These are phyloP conservation scores for Proctacanthus coquilletti DNA, from an alignment of 1,140 invertebrate genomes.

Conservation along the genomic window DNA sequence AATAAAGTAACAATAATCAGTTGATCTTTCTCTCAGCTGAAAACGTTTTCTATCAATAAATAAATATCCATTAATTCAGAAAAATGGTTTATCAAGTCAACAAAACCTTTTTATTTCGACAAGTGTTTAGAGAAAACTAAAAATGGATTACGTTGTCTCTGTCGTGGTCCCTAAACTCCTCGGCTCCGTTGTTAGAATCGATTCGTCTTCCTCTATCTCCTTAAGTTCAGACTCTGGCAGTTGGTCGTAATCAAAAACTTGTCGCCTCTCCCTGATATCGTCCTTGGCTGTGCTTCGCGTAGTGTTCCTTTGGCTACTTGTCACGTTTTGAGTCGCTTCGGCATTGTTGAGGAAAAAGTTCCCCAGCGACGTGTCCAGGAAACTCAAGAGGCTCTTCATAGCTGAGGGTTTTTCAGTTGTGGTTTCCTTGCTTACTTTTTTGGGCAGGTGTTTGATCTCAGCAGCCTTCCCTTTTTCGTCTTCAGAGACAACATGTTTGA, in stretches of 20 bases:
- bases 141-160: too few relatives aligned
- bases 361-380: slow-evolving; percentile 19
- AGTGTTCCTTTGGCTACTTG: slow-evolving; percentile 13
- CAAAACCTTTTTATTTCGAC: too few relatives aligned
- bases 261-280: slow-evolving; percentile 9
- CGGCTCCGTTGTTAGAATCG: too few relatives aligned
- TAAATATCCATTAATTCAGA: too few relatives aligned
- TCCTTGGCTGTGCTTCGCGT: slow-evolving; percentile 12
- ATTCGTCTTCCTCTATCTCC: slow-evolving; percentile 2
- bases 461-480: slow-evolving; percentile 19
- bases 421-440: slow-evolving; percentile 9
- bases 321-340: slow-evolving; percentile 13
- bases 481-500: slow-evolving; percentile 17
- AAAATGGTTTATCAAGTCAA: too few relatives aligned
- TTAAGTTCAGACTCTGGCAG: slow-evolving; percentile 24
- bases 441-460: slow-evolving; percentile 28
- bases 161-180: too few relatives aligned
- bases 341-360: slow-evolving; percentile 7
- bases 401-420: slow-evolving; percentile 11
- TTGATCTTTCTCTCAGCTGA: too few relatives aligned
- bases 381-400: slow-evolving; percentile 20
- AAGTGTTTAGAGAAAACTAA: too few relatives aligned
- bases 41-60: too few relatives aligned
- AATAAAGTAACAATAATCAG: too few relatives aligned
- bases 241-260: slow-evolving; percentile 28